phyloP scores from a whole-genome alignment of 2,797 vertebrate species.

The Coreius guichenoti region DNA sequence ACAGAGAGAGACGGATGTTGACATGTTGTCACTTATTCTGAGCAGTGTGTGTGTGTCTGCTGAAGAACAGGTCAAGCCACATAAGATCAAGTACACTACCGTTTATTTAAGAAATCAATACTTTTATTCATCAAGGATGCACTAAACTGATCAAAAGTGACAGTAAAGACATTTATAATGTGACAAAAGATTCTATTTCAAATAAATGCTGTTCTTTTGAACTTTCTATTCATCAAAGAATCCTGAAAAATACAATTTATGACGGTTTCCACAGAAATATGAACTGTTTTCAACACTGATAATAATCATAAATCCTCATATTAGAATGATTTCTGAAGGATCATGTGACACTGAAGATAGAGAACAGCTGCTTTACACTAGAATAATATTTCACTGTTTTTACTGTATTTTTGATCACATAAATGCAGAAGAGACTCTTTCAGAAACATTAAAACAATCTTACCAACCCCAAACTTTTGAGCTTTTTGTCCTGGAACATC shows the following conservation, averaged over 20 bases:
- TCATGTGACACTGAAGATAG: conserved; percentile 7
- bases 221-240: too few species aligned
- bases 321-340: neutral
- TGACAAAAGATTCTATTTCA: neutral
- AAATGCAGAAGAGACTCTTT: neutral
- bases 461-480: neutral
- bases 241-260: too few species aligned
- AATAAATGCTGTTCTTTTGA: too few species aligned
- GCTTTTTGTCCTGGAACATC: neutral
- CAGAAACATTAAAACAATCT: neutral
- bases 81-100: conserved; percentile 12
- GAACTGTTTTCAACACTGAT: too few species aligned
- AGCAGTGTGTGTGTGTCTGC: neutral
- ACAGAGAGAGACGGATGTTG: neutral
- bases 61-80: conserved; percentile 13
- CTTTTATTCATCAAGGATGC: neutral
- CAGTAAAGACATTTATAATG: neutral
- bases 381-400: too few species aligned
- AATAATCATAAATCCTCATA: neutral
- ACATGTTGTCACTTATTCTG: conserved; percentile 7
- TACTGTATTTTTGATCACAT: too few species aligned
- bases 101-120: neutral
- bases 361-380: too few species aligned
- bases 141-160: neutral
- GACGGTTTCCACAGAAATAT: too few species aligned